These are phyloP conservation scores for Eupithecia insigniata DNA, from an alignment of 2,888 invertebrate genomes.

Conservation along the genomic window DNA sequence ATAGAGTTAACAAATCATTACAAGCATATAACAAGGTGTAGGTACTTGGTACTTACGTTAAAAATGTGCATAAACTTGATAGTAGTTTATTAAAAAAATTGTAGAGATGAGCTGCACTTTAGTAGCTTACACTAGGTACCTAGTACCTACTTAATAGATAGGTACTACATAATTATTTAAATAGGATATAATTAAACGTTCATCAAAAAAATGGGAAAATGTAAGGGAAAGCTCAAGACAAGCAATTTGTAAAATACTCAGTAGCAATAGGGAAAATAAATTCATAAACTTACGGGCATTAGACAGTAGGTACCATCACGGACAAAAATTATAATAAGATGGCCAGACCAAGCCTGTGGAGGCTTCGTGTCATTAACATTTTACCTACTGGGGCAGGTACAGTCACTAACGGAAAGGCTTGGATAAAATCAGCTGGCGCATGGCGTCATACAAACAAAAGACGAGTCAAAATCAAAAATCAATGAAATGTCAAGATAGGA, in stretches of 20 bases:
- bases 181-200: not conserved
- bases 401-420: conserved; percentile 40
- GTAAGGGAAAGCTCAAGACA: conserved; percentile 35
- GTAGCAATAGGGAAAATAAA: conserved; percentile 40
- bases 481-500: not conserved
- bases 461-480: not conserved
- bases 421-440: not conserved
- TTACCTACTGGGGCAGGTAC: conserved; percentile 46
- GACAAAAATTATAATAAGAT: conserved; percentile 47
- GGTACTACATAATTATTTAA: not conserved
- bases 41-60: not conserved
- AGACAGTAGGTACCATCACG: conserved; percentile 42
- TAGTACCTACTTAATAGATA: too few relatives aligned
- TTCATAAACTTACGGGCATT: conserved; percentile 45
- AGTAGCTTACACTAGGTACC: too few relatives aligned
- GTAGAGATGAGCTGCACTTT: not conserved
- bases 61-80: not conserved
- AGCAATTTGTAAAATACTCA: conserved; percentile 39
- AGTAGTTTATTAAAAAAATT: not conserved
- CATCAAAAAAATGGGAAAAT: conserved; percentile 22
- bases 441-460: not conserved
- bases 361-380: conserved; percentile 46
- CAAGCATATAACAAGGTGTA: not conserved
- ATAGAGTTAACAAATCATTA: not conserved
- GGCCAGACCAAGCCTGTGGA: conserved; percentile 39